Evolutionary conservation across 2,888 invertebrate species (phyloP).

Genomic region (Lapara coniferarum): DNA sequence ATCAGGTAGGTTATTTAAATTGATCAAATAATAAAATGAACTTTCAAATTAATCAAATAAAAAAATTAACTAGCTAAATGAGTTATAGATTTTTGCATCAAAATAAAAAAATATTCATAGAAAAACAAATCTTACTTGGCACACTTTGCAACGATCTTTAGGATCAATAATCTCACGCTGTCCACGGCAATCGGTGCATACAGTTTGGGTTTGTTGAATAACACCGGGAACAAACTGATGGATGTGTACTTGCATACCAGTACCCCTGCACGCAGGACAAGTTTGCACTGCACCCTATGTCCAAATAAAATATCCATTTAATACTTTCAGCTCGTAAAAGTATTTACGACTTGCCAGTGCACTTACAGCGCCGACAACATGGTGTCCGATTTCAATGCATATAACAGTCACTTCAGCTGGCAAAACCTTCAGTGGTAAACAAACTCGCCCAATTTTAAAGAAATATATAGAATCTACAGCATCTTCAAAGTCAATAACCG

Average conservation of each 20-base stretch:
- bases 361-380: too few relatives aligned
- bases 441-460: too few relatives aligned
- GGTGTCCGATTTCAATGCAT: too few relatives aligned
- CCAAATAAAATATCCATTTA: slow-evolving; percentile 12
- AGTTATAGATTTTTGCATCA: too few relatives aligned
- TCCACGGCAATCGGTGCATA: slow-evolving; percentile 94
- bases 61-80: too few relatives aligned
- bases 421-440: too few relatives aligned
- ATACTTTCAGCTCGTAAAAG: not conserved
- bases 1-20: too few relatives aligned
- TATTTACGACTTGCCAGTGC: not conserved
- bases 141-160: slow-evolving; percentile 97
- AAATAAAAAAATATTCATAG: not conserved
- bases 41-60: too few relatives aligned
- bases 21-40: too few relatives aligned
- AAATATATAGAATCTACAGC: too few relatives aligned
- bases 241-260: slow-evolving; percentile 89
- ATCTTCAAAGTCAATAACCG: too few relatives aligned
- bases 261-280: slow-evolving; percentile 94
- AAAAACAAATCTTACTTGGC: slow-evolving; percentile 78
- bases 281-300: slow-evolving; percentile 90
- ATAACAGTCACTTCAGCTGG: too few relatives aligned
- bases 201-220: slow-evolving; percentile 95
- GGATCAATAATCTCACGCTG: slow-evolving; percentile 93
- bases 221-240: slow-evolving; percentile 85